These are phyloP conservation scores for Chitala chitala DNA, from an alignment of 2,113 vertebrate genomes.

Conservation along the genomic window DNA sequence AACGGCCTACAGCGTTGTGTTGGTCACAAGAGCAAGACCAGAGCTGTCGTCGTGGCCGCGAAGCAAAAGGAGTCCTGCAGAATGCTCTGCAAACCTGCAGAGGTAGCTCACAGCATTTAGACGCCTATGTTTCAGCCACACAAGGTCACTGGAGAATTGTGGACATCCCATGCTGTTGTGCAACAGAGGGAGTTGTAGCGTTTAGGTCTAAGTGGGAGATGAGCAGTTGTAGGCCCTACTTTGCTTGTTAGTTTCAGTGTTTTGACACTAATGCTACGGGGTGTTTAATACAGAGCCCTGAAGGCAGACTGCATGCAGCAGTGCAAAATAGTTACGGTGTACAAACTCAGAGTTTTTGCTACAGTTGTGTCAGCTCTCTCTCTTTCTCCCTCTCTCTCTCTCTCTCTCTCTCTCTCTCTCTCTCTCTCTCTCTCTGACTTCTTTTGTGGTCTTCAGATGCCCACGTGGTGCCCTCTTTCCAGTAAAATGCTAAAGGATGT, in stretches of 20 bases:
- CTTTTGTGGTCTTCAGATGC: neutral
- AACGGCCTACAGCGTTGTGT: neutral
- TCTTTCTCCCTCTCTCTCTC: no score
- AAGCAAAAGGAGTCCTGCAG: neutral
- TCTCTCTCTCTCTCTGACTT: neutral
- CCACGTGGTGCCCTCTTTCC: neutral
- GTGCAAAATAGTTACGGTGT: neutral
- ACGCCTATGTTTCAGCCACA: neutral
- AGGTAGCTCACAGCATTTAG: neutral
- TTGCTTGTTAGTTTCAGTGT: neutral
- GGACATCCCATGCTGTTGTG: neutral
- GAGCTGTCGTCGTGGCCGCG: neutral
- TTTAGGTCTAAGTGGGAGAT: neutral
- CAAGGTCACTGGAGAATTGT: neutral
- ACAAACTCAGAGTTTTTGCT: no score
- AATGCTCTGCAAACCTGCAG: neutral
- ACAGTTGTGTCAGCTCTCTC: no score
- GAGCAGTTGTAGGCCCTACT: neutral
- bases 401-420: no score
- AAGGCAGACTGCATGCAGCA: neutral
- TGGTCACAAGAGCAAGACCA: neutral
- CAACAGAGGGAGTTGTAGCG: neutral
- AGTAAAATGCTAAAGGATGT: conserved; percentile 14
- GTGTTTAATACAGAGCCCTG: neutral
- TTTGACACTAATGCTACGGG: neutral